phyloP scores from a whole-genome alignment of 2,797 vertebrate species.

The Danio choprae region DNA sequence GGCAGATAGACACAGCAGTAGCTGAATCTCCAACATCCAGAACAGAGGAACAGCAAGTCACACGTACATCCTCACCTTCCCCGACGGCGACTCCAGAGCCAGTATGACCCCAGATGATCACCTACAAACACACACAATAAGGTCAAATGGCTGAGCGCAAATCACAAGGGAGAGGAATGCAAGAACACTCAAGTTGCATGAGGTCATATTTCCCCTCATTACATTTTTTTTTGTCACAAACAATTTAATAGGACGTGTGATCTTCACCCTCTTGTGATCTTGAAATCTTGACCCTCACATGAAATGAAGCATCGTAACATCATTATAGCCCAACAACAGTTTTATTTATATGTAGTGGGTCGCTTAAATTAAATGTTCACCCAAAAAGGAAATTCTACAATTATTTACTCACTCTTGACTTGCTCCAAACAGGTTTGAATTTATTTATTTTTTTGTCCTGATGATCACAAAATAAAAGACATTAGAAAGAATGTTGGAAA shows the following conservation, averaged over 20 bases:
- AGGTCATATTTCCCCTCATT: not conserved
- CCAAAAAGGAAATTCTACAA: too few relatives aligned
- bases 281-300: not conserved
- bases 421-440: too few relatives aligned
- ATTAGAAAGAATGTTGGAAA: too few relatives aligned
- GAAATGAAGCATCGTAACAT: too few relatives aligned
- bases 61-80: conserved; percentile 52
- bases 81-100: conserved; percentile 62
- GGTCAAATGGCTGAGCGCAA: not conserved
- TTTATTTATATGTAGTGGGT: not conserved
- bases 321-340: too few relatives aligned
- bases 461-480: too few relatives aligned
- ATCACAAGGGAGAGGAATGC: not conserved
- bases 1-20: conserved; percentile 88
- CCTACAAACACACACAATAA: conserved; percentile 73
- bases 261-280: too few relatives aligned
- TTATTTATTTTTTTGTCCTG: too few relatives aligned
- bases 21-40: conserved; percentile 90
- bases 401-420: too few relatives aligned
- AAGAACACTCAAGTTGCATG: not conserved
- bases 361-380: too few relatives aligned
- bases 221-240: not conserved
- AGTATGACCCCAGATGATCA: conserved; percentile 89
- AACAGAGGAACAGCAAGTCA: conserved; percentile 85
- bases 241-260: not conserved